A percentile compares a stretch with the other conserved stretches of the same genome.
Evolutionary conservation across 2,113 vertebrate genomes (phyloP).

Genomic region (Urocolius indicus): DNA sequence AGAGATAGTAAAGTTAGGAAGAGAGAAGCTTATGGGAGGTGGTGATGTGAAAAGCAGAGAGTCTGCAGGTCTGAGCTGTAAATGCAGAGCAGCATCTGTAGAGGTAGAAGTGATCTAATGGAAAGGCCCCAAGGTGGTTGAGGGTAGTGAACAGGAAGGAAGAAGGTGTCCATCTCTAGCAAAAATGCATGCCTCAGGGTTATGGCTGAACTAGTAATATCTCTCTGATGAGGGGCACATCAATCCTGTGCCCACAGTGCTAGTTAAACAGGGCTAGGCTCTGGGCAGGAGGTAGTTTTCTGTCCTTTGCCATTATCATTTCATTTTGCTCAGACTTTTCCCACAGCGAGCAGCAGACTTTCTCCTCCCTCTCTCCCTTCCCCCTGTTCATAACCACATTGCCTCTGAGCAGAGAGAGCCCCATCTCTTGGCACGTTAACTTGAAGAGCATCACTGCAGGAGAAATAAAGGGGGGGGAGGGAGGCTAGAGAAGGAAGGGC

Average conservation of each 20-base stretch:
- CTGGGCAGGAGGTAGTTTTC: not conserved
- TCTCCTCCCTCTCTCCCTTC: not conserved
- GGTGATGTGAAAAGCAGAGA: not conserved
- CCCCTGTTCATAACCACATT: not conserved
- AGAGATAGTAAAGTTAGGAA: not conserved
- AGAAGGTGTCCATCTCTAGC: not conserved
- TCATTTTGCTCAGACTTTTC: not conserved
- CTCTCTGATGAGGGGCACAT: not conserved
- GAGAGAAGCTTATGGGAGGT: not conserved
- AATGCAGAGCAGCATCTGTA: not conserved
- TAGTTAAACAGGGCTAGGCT: not conserved
- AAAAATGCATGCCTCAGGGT: not conserved
- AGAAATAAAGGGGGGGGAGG: not conserved
- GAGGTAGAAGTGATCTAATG: not conserved
- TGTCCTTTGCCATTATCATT: not conserved
- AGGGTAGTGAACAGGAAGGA: not conserved
- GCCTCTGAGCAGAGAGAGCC: not conserved
- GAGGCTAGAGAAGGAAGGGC: not conserved
- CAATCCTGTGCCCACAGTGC: not conserved
- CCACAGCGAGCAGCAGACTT: not conserved
- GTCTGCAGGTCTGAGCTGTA: not conserved
- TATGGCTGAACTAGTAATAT: not conserved
- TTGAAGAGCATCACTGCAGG: conserved; percentile 6
- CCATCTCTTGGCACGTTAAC: not conserved
- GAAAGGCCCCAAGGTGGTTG: not conserved